phyloP scores from a whole-genome alignment of 2,113 vertebrate species.

The Danio rerio region DNA sequence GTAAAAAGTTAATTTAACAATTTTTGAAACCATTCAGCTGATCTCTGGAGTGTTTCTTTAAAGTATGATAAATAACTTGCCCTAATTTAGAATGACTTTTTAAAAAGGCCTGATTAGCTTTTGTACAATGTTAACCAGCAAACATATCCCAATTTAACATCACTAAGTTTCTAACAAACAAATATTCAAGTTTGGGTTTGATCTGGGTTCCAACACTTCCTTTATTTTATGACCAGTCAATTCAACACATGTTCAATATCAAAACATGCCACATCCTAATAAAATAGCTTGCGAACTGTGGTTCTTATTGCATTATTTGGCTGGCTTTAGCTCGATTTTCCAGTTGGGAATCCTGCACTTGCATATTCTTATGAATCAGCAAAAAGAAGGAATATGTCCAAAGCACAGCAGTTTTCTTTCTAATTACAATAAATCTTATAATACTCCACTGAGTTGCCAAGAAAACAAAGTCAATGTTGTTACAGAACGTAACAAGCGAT shows the following conservation, averaged over 20 bases:
- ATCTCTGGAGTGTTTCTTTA: too few species aligned
- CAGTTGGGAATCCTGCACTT: background rate
- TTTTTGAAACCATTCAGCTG: too few species aligned
- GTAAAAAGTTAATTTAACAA: too few species aligned
- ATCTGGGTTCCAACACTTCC: background rate
- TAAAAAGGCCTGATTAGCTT: too few species aligned
- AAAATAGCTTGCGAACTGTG: background rate
- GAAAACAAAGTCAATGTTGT: conserved; percentile 3
- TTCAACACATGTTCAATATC: background rate
- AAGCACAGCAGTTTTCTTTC: conserved; percentile 12
- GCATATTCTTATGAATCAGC: background rate
- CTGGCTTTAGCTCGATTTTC: conserved; percentile 9
- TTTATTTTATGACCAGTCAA: background rate
- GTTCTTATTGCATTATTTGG: background rate
- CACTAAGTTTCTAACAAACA: background rate
- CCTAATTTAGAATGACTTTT: background rate
- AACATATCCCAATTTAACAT: background rate
- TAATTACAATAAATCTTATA: background rate
- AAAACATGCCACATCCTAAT: background rate
- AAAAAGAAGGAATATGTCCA: background rate
- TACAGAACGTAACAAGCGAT: background rate
- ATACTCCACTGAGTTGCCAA: background rate
- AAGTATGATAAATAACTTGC: background rate
- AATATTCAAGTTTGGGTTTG: background rate
- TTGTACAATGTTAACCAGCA: background rate